Evolutionary conservation across 2,113 vertebrate genomes (phyloP).

Genomic region (Pristiophorus japonicus): DNA sequence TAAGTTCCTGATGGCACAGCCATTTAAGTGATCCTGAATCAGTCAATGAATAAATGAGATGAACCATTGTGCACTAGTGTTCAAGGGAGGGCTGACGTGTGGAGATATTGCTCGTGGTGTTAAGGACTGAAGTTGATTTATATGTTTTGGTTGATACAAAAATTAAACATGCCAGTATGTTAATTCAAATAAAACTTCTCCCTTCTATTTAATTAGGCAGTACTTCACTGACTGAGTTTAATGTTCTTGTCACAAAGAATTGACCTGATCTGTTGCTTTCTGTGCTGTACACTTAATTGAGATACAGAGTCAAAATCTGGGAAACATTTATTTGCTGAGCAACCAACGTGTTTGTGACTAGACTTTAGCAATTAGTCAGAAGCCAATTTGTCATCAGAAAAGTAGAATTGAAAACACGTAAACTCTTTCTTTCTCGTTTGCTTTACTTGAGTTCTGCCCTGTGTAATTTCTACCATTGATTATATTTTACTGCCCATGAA

Average conservation of each 20-base stretch:
- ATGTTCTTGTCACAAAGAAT: background rate
- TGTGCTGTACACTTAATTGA: background rate
- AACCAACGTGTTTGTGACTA: background rate
- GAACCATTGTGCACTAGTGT: background rate
- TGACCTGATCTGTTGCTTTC: slow-evolving; percentile 15
- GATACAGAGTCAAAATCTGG: background rate
- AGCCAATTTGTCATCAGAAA: background rate
- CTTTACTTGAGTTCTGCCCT: background rate
- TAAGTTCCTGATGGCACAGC: background rate
- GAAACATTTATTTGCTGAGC: slow-evolving; percentile 5
- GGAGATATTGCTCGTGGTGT: background rate
- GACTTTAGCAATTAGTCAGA: slow-evolving; percentile 8
- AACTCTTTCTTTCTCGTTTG: background rate
- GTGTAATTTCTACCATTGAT: background rate
- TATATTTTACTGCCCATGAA: background rate
- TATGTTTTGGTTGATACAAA: slow-evolving; percentile 5
- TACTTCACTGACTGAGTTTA: background rate
- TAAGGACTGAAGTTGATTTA: slow-evolving; percentile 15
- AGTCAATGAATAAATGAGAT: slow-evolving; percentile 3
- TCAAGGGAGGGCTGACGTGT: background rate
- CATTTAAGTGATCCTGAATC: background rate
- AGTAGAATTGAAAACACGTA: background rate
- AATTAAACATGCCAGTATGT: slow-evolving; percentile 26
- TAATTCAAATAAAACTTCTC: slow-evolving; percentile 16
- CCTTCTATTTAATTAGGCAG: background rate